Conservation (phyloP, 2,113 vertebrate species). For the Myiagra hebetior region DNA sequence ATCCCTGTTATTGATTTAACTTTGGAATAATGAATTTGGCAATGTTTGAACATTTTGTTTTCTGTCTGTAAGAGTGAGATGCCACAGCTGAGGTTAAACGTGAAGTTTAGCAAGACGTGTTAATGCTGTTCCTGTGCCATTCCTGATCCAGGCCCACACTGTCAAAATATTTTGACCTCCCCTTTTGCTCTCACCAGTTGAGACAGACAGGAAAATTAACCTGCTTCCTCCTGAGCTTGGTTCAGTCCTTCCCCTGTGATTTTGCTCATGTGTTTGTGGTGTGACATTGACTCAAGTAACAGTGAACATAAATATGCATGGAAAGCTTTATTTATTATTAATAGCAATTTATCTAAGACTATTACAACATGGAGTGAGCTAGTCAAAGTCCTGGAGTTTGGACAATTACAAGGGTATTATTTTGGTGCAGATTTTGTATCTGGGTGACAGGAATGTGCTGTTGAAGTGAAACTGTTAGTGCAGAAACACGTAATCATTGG, state of each 20-base stretch:
- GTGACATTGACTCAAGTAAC: neutral
- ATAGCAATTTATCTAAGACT: neutral
- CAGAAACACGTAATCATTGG: no score
- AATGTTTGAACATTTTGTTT: neutral
- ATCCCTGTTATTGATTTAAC: neutral
- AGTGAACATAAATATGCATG: neutral
- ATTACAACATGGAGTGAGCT: neutral
- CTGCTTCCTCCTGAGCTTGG: neutral
- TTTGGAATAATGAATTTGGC: neutral
- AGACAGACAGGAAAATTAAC: neutral
- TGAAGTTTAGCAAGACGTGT: neutral
- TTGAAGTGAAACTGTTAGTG: neutral
- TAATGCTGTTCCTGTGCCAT: neutral
- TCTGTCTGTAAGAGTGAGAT: neutral
- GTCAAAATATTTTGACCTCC: neutral
- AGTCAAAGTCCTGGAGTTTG: neutral
- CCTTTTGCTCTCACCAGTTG: neutral
- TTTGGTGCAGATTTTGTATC: neutral
- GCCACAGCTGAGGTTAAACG: neutral
- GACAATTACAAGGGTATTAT: neutral
- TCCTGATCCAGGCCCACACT: neutral
- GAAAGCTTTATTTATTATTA: neutral
- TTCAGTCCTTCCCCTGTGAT: neutral
- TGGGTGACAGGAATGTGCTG: neutral
- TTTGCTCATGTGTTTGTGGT: neutral